Base-by-base conservation (phyloP, 2,888 invertebrate genomes). In the Palloptera scutellata region DNA sequence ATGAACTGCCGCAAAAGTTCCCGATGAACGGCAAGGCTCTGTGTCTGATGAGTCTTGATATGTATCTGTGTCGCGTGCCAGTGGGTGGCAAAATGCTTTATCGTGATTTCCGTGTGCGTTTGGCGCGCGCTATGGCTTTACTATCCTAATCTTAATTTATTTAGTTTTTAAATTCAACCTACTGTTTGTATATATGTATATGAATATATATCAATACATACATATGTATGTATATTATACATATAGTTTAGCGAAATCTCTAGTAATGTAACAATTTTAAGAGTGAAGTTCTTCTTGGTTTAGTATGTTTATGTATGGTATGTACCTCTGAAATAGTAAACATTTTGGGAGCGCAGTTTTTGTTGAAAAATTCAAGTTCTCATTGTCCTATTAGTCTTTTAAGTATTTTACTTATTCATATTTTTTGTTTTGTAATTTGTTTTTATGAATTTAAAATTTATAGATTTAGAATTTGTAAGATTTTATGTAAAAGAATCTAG, bases 1-100 rank as follows among this genome's bases (percentile, higher is more conserved):
- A 83, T 55, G 83, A 84, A 65, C 70, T 84, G 70, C 81, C 83
- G 12, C 83, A 85, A 64, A 86, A 92, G 72, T 93, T 93, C 84
- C 89, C 90, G 0, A 92, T 92, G 92, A 93, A 93, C 83, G 92
- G 92, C 60, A 93, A 93, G 83, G 92, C 91, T 0, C 84, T 93
- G 6, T 92, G 92, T 73, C 87, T 93, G 64, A 92, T 93, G 92
- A 88, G 89, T n/a, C 86, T 88, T 12, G 89, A 90, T 62, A 92
- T 92, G 92, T 92, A 92, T 84, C 86, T 89, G 1, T 87, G 87
- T 70, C 84, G 92, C 54, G 92, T 92, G 45, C 92, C 92, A 0
- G 82, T 88, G 1, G 89, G 89, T 0, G 92, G 92, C 11, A 89
- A 90, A 78, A 83, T 88, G 68, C 84, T 92, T 53, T 89, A 92